A percentile compares a stretch with the other conserved stretches of the same genome.
Evolutionary conservation across 1,140 invertebrate species (phyloP).

Genomic region (Pseudachorutes palmiensis): DNA sequence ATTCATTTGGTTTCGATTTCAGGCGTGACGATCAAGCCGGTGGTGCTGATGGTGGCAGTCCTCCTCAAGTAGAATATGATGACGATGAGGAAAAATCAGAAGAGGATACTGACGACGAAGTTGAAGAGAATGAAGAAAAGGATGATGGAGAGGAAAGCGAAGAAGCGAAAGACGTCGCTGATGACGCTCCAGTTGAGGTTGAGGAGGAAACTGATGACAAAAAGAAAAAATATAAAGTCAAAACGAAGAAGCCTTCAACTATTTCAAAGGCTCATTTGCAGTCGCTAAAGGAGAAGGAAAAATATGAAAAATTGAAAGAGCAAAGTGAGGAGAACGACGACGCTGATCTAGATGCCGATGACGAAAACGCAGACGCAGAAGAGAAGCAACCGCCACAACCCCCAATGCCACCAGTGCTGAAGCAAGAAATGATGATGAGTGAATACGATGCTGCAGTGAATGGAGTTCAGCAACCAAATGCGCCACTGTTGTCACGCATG

Average conservation of each 20-base stretch:
- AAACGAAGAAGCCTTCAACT: background rate
- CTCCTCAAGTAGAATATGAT: background rate
- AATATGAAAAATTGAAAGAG: background rate
- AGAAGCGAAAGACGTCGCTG: constrained; percentile 3
- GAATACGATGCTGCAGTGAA: background rate
- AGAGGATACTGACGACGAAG: constrained; percentile 2
- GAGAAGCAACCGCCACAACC: background rate
- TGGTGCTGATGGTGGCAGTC: background rate
- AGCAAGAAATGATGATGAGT: constrained; percentile 1
- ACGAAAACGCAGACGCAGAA: background rate
- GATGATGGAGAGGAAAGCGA: constrained; percentile 3
- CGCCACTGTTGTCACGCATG: background rate
- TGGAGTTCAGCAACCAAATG: background rate
- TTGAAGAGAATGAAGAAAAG: background rate
- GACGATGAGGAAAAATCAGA: background rate
- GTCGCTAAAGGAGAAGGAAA: background rate
- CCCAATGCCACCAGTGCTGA: background rate
- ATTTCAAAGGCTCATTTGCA: background rate
- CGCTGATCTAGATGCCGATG: background rate
- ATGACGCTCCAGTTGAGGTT: background rate
- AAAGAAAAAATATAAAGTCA: background rate
- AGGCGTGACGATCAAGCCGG: background rate
- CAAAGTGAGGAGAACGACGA: background rate
- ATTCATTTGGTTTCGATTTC: background rate
- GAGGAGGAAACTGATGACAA: background rate